Evolutionary conservation across 2,888 invertebrate genomes (phyloP).

Genomic region (Scaptodrosophila latifasciaeformis): DNA sequence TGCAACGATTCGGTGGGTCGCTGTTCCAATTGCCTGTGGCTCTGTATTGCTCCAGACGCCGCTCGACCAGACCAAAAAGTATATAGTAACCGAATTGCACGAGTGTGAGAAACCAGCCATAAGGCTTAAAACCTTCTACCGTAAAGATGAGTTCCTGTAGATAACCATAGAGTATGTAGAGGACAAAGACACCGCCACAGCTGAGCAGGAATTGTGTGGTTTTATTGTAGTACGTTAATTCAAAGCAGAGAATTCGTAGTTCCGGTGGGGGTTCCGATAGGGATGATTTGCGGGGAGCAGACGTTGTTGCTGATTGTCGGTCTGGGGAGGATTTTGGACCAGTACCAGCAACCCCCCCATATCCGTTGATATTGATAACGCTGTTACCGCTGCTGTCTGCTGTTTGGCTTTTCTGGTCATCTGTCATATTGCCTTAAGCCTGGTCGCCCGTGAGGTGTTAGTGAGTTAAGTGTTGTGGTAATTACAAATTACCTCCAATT

Average conservation of each 20-base stretch:
- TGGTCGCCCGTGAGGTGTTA: neutral
- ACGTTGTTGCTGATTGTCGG: too few species aligned
- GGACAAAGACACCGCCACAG: conserved; percentile 87
- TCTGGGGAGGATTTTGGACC: conserved; percentile 25
- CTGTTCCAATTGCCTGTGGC: conserved; percentile 26
- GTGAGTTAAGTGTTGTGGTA: neutral
- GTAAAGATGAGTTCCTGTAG: conserved; percentile 94
- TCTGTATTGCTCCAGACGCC: conserved; percentile 76
- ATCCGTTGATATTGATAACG: conserved; percentile 49
- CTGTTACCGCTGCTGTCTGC: conserved; percentile 24
- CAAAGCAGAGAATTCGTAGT: conserved; percentile 83
- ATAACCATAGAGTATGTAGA: conserved; percentile 94
- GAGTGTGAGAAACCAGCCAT: conserved; percentile 93
- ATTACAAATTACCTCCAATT: too few species aligned
- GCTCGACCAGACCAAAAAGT: conserved; percentile 85
- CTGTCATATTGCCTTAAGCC: conserved; percentile 15
- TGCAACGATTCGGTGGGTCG: conserved; percentile 80
- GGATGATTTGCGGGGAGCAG: conserved; percentile 16
- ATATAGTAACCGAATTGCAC: conserved; percentile 93
- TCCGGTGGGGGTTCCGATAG: conserved; percentile 58
- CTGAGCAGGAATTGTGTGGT: conserved; percentile 85
- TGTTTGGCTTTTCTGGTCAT: too few species aligned
- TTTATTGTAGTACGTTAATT: conserved; percentile 80
- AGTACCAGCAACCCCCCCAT: conserved; percentile 10
- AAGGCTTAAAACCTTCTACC: conserved; percentile 90